Evolutionary conservation across 2,113 vertebrate species (phyloP).

Genomic region (Paraplagusia blochii): DNA sequence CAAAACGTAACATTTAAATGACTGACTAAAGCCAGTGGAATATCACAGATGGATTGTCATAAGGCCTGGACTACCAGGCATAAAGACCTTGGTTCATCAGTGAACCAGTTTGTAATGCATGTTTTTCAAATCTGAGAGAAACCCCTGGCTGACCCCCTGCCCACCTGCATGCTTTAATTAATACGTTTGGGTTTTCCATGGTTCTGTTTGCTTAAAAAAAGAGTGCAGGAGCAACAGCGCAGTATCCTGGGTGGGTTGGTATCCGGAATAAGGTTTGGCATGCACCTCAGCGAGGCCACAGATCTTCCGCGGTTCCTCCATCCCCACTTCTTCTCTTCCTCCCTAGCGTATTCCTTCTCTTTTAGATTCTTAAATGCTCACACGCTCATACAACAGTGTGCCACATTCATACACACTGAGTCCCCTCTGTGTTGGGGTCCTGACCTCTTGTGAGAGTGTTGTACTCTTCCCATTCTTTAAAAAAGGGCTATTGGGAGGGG

Average conservation of each 20-base stretch:
- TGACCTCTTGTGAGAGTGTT: constrained; percentile 36
- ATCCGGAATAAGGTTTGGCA: constrained; percentile 64
- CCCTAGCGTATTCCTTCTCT: constrained; percentile 17
- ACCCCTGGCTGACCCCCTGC: constrained; percentile 47
- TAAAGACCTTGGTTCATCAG: constrained; percentile 21
- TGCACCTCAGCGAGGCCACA: constrained; percentile 48
- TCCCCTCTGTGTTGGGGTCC: constrained; percentile 38
- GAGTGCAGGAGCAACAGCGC: constrained; percentile 8
- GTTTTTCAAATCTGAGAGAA: constrained; percentile 23
- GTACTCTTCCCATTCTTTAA: constrained; percentile 50
- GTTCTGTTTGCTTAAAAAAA: constrained; percentile 37
- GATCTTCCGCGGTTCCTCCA: constrained; percentile 42
- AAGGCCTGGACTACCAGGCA: constrained; percentile 3
- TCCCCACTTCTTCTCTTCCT: constrained; percentile 25
- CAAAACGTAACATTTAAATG: neutral
- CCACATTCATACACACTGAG: constrained; percentile 36
- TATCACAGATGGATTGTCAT: too few species aligned
- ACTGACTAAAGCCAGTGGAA: too few species aligned
- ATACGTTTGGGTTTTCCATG: constrained; percentile 51
- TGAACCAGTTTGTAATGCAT: constrained; percentile 18
- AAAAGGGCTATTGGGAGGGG: constrained; percentile 12
- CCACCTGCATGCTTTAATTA: constrained; percentile 62
- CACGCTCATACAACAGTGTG: constrained; percentile 36
- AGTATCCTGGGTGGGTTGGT: constrained; percentile 44
- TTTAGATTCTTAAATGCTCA: constrained; percentile 8